These are phyloP conservation scores for Colius striatus DNA, from an alignment of 2,113 vertebrate genomes.

Conservation along the genomic window DNA sequence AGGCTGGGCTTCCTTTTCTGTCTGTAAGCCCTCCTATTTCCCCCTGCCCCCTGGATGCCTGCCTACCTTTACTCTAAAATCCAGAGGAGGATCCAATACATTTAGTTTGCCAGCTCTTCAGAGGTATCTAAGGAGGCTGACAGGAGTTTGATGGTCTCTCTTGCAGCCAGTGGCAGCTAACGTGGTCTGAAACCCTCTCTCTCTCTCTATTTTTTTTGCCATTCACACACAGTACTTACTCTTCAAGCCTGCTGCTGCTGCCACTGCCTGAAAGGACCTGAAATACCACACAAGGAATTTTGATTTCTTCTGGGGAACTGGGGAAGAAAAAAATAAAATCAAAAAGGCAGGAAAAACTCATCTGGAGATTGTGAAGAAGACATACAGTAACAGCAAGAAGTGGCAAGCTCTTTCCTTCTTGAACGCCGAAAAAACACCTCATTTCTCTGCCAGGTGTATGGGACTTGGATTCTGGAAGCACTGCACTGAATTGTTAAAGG, in stretches of 20 bases:
- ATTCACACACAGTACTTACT: constrained; percentile 68
- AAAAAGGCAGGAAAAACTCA: constrained; percentile 54
- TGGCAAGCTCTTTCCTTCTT: constrained; percentile 53
- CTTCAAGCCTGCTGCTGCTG: constrained; percentile 72
- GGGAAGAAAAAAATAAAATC: neutral
- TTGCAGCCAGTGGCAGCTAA: constrained; percentile 73
- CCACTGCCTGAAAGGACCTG: constrained; percentile 77
- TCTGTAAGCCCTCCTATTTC: constrained; percentile 60
- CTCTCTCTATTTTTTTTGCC: constrained; percentile 49
- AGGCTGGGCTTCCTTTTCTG: constrained; percentile 64
- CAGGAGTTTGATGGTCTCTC: constrained; percentile 77
- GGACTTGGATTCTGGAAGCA: constrained; percentile 78
- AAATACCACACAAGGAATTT: constrained; percentile 73
- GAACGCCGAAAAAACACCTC: constrained; percentile 48
- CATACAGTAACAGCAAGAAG: constrained; percentile 44
- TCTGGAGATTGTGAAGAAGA: constrained; percentile 72
- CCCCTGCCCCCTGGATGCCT: constrained; percentile 77
- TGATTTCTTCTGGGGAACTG: constrained; percentile 46
- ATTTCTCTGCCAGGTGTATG: constrained; percentile 71
- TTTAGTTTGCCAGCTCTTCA: constrained; percentile 74
- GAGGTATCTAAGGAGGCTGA: constrained; percentile 78
- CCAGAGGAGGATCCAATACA: constrained; percentile 77
- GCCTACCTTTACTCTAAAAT: constrained; percentile 80
- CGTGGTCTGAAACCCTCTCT: constrained; percentile 73
- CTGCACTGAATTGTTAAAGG: constrained; percentile 77